These are phyloP conservation scores for Echinarachnius parma DNA, from an alignment of 53 echinoderm and acorn worm species.

Conservation along the genomic window DNA sequence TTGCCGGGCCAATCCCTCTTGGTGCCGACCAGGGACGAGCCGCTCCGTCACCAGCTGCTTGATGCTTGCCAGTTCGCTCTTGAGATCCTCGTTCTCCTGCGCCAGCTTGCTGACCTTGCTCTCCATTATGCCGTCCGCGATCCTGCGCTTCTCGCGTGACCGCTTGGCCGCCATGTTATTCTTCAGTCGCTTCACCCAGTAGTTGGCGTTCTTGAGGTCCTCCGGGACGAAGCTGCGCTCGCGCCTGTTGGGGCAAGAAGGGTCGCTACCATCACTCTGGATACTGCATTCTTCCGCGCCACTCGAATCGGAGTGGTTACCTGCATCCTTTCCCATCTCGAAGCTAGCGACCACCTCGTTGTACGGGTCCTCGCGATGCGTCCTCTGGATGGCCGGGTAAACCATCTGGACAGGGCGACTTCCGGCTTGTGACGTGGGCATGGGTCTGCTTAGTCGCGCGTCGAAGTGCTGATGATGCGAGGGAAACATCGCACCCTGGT, in stretches of 20 bases:
- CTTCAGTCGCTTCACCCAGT: conserved; percentile 84
- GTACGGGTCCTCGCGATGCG: conserved; percentile 1
- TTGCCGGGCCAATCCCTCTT: background rate
- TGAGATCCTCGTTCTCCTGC: conserved; percentile 68
- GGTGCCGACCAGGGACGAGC: background rate
- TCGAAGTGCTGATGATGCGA: no score
- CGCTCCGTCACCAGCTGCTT: conserved; percentile 25
- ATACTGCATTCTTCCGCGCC: background rate
- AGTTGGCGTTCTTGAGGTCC: conserved; percentile 61
- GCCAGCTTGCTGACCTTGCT: conserved; percentile 62
- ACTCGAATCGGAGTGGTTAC: background rate
- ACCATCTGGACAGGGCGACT: conserved; percentile 51
- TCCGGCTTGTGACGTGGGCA: no score
- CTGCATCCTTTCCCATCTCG: background rate
- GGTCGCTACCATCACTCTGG: background rate
- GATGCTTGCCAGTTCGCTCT: conserved; percentile 62
- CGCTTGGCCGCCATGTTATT: conserved; percentile 93
- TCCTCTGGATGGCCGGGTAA: conserved; percentile 47
- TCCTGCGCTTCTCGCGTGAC: conserved; percentile 81
- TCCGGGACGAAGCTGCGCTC: conserved; percentile 79
- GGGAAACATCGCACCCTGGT: no score
- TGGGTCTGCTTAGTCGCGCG: no score
- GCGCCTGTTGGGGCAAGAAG: background rate
- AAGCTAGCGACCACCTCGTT: background rate
- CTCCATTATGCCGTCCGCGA: conserved; percentile 79